phyloP scores from a whole-genome alignment of 2,888 invertebrate species.

The Epiblema foenella region DNA sequence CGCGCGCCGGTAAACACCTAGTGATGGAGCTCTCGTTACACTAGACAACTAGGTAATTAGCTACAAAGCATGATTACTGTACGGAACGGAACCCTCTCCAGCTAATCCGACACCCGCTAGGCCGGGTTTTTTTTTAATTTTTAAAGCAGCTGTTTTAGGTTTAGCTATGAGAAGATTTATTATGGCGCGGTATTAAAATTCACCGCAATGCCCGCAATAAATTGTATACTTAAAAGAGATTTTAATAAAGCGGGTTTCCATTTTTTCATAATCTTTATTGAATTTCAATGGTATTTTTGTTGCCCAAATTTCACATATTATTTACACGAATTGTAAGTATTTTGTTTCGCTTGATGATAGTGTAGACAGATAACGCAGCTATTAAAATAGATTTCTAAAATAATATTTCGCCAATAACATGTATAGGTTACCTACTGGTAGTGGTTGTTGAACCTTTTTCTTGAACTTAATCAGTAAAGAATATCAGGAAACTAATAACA shows the following conservation, averaged over 20 bases:
- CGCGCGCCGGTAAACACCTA: too few species aligned
- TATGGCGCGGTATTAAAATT: slow-evolving; percentile 30
- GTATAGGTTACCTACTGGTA: too few species aligned
- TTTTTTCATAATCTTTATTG: not conserved
- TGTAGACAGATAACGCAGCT: too few species aligned
- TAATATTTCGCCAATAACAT: too few species aligned
- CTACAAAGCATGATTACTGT: too few species aligned
- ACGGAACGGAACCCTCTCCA: too few species aligned
- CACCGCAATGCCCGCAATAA: slow-evolving; percentile 29
- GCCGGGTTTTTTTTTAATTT: slow-evolving; percentile 45
- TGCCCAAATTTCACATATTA: not conserved
- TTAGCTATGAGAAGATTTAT: slow-evolving; percentile 41
- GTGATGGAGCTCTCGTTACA: too few species aligned
- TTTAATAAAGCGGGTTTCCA: slow-evolving; percentile 29
- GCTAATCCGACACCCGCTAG: too few species aligned
- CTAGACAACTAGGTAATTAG: too few species aligned
- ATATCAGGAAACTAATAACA: not conserved
- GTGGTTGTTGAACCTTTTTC: not conserved
- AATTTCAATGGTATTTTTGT: slow-evolving; percentile 15
- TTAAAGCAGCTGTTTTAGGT: slow-evolving; percentile 45
- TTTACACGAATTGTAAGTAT: not conserved
- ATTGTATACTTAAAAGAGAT: slow-evolving; percentile 27
- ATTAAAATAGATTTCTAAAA: too few species aligned
- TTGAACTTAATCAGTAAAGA: not conserved
- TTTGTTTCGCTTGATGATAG: not conserved